Conservation (phyloP, 2,113 vertebrate species). For the Coregonus clupeaformis region DNA sequence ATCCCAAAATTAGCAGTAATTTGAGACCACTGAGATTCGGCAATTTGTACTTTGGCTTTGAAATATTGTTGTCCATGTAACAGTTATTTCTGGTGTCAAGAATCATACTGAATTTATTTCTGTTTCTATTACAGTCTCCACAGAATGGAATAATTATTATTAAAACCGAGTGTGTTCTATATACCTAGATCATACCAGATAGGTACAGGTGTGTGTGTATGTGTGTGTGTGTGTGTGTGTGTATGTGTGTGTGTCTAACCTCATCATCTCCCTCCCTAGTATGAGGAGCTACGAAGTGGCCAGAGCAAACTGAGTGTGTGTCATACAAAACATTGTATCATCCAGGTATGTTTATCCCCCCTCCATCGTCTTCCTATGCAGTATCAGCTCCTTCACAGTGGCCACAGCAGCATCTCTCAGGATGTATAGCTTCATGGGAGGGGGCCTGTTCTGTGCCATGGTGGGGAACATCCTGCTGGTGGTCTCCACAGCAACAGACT, state of each 20-base stretch:
- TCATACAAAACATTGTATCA: background rate
- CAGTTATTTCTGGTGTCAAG: too few species aligned
- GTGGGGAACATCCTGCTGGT: constrained; percentile 82
- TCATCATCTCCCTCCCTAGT: too few species aligned
- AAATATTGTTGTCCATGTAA: too few species aligned
- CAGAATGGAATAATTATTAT: background rate
- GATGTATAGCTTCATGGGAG: constrained; percentile 89
- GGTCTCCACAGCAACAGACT: constrained; percentile 81
- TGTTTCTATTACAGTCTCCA: too few species aligned
- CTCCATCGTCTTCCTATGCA: background rate
- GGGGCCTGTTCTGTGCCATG: constrained; percentile 84
- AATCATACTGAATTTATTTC: too few species aligned
- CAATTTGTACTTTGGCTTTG: too few species aligned
- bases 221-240: too few species aligned
- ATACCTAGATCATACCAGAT: background rate
- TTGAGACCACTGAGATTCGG: too few species aligned
- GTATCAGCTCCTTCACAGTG: constrained; percentile 44
- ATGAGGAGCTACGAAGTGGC: too few species aligned
- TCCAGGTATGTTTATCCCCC: background rate
- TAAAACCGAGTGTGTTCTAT: background rate
- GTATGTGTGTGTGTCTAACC: background rate
- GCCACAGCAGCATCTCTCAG: constrained; percentile 45
- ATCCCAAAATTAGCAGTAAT: too few species aligned
- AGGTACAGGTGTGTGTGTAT: background rate
- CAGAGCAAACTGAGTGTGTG: background rate